Percentiles rank a stretch among this genome's conserved stretches.
Evolutionary conservation across 2,797 vertebrate species (phyloP).

Genomic region (Halcyon badia): DNA sequence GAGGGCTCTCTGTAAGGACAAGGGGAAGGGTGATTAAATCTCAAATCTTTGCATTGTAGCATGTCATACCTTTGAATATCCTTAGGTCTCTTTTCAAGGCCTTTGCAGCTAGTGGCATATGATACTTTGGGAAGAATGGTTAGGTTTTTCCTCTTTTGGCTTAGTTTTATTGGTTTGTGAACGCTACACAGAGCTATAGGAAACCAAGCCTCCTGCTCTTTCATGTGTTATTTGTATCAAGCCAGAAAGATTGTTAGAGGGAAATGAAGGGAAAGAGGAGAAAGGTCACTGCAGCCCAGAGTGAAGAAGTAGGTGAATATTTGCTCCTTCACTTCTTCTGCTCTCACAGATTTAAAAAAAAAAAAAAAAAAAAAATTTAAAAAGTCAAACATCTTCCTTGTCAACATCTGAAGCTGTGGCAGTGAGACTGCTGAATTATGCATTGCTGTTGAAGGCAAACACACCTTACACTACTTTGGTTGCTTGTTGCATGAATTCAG

Average conservation of each 20-base stretch:
- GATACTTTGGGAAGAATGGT: slow-evolving; percentile 1
- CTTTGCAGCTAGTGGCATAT: neutral
- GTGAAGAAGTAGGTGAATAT: slow-evolving; percentile 38
- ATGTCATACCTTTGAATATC: neutral
- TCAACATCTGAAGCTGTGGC: slow-evolving; percentile 40
- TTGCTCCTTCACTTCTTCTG: neutral
- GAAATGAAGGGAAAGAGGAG: slow-evolving; percentile 45
- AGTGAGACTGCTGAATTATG: slow-evolving; percentile 62
- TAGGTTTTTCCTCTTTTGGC: neutral
- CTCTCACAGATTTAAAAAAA: neutral
- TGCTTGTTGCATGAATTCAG: slow-evolving; percentile 53
- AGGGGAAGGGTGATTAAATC: neutral
- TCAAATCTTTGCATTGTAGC: neutral
- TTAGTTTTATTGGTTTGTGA: slow-evolving; percentile 9
- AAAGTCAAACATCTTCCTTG: neutral
- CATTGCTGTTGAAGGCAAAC: slow-evolving; percentile 67
- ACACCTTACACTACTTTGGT: slow-evolving; percentile 43
- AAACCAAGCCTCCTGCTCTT: slow-evolving; percentile 34
- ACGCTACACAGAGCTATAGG: neutral
- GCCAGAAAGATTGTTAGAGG: neutral
- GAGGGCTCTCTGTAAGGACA: neutral
- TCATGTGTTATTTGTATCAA: slow-evolving; percentile 50
- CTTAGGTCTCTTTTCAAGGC: neutral
- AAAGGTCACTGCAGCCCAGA: neutral
- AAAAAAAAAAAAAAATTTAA: neutral